phyloP scores from a whole-genome alignment of 2,888 invertebrate species.

The Galeopsomyia nigrocyanea region DNA sequence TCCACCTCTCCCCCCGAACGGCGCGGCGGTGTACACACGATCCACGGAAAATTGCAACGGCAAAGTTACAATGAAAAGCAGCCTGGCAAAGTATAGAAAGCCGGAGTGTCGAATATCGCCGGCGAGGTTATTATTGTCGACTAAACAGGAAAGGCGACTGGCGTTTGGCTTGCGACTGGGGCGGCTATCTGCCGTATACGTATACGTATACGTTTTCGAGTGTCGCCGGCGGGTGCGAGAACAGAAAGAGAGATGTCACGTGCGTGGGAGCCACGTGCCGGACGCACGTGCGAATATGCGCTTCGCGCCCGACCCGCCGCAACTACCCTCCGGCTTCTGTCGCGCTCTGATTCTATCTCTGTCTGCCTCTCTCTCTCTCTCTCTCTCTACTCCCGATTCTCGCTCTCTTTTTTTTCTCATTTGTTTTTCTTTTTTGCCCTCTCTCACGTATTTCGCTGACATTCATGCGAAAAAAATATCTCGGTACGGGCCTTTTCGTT shows the following conservation, averaged over 20 bases:
- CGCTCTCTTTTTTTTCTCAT: no score
- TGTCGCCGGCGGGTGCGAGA: slow-evolving; percentile 9
- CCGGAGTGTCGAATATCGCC: slow-evolving; percentile 33
- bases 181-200: background rate
- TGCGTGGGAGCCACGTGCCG: slow-evolving; percentile 33
- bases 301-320: background rate
- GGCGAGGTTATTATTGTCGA: slow-evolving; percentile 20
- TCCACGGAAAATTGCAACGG: slow-evolving; percentile 13
- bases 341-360: no score
- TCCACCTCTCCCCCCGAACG: background rate
- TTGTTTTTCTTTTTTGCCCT: no score
- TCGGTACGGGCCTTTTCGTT: no score
- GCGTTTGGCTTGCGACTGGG: slow-evolving; percentile 10
- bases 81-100: slow-evolving; percentile 26
- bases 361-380: no score
- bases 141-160: slow-evolving; percentile 14
- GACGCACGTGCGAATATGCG: background rate
- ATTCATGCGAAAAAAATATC: no score
- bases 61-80: slow-evolving; percentile 20
- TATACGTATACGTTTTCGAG: slow-evolving; percentile 8
- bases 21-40: background rate
- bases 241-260: slow-evolving; percentile 11
- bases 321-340: no score
- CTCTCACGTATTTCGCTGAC: no score
- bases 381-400: no score